These are phyloP conservation scores for Boulengeromyrus knoepffleri DNA, from an alignment of 2,113 vertebrate species.

Conservation along the genomic window DNA sequence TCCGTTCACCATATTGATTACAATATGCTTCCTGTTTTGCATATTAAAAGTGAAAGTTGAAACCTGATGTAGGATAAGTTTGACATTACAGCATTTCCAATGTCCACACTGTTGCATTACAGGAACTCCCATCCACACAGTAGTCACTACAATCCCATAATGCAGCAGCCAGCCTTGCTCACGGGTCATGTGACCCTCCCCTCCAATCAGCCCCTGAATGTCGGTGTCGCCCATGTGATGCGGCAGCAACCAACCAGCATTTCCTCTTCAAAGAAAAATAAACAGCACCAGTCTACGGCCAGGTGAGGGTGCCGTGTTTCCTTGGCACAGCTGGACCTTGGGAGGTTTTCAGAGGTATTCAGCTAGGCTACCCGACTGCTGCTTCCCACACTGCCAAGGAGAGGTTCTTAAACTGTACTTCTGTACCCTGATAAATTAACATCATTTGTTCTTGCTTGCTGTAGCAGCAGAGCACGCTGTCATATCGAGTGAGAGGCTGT, in stretches of 20 bases:
- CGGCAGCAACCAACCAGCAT: constrained; percentile 79
- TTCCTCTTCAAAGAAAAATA: constrained; percentile 83
- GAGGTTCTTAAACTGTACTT: neutral
- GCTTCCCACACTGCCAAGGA: neutral
- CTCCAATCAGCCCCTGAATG: constrained; percentile 85
- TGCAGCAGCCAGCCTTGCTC: constrained; percentile 91
- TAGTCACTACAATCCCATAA: constrained; percentile 97
- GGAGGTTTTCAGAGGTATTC: neutral
- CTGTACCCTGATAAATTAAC: neutral
- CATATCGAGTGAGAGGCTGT: neutral
- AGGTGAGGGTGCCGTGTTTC: constrained; percentile 58
- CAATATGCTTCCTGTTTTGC: neutral
- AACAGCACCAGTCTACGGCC: constrained; percentile 77
- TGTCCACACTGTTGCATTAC: constrained; percentile 20
- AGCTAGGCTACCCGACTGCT: neutral
- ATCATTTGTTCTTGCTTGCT: neutral
- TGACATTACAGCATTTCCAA: neutral
- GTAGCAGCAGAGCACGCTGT: neutral
- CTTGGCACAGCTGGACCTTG: neutral
- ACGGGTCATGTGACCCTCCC: constrained; percentile 87
- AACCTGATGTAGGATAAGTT: neutral
- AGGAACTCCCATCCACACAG: constrained; percentile 84
- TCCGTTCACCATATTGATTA: neutral
- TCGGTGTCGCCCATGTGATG: constrained; percentile 97
- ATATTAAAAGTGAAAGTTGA: neutral